Evolutionary conservation across 2,113 vertebrate genomes (phyloP).

Genomic region (Epinephelus moara): DNA sequence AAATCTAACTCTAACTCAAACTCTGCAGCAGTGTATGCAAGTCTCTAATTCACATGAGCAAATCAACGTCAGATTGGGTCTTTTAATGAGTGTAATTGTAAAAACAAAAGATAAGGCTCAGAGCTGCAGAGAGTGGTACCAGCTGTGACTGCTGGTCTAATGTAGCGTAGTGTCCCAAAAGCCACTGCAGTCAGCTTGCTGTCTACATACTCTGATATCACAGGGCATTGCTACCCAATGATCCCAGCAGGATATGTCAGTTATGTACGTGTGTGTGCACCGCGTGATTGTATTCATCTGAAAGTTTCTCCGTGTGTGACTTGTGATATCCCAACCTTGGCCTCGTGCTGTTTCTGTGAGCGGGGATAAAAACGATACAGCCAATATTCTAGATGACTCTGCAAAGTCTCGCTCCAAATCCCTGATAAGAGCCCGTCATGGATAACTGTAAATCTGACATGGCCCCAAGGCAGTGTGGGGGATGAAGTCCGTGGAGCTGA

Average conservation of each 20-base stretch:
- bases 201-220: constrained; percentile 50
- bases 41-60: not conserved
- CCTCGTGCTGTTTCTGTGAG: constrained; percentile 65
- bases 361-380: constrained; percentile 61
- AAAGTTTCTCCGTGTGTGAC: constrained; percentile 46
- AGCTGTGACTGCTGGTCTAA: constrained; percentile 47
- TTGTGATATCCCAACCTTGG: constrained; percentile 63
- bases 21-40: not conserved
- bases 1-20: not conserved
- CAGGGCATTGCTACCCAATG: constrained; percentile 49
- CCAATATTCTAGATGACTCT: constrained; percentile 78
- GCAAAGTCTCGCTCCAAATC: constrained; percentile 79
- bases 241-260: constrained; percentile 59
- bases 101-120: not conserved
- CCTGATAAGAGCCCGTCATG: constrained; percentile 76
- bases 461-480: constrained; percentile 76
- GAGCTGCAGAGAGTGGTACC: constrained; percentile 20
- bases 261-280: not conserved
- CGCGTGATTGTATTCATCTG: constrained; percentile 41
- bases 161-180: constrained; percentile 60
- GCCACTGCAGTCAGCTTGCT: constrained; percentile 57
- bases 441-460: constrained; percentile 80
- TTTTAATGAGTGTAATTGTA: constrained; percentile 12
- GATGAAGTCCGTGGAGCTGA: constrained; percentile 71
- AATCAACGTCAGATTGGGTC: too few species aligned